These are phyloP conservation scores for Ichneumoninae sp. DNA, from an alignment of 2,888 invertebrate genomes.

Conservation along the genomic window DNA sequence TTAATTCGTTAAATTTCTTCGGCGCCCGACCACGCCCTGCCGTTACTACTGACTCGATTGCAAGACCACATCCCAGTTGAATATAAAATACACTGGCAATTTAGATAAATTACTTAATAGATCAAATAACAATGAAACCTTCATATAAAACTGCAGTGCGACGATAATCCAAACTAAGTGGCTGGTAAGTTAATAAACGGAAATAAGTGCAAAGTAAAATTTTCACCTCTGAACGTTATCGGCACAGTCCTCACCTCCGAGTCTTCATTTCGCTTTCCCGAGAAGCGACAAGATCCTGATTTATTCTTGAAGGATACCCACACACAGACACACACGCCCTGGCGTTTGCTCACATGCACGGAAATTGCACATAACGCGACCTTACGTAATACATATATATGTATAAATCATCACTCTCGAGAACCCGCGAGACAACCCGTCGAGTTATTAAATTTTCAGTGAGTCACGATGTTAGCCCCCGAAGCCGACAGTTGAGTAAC, in stretches of 20 bases:
- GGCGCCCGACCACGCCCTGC: constrained; percentile 45
- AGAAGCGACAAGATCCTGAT: constrained; percentile 74
- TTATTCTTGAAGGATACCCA: constrained; percentile 70
- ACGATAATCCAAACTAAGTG: background rate
- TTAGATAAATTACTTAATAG: background rate
- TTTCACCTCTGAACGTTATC: constrained; percentile 36
- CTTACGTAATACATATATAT: constrained; percentile 52
- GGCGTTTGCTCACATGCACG: constrained; percentile 5
- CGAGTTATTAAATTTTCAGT: constrained; percentile 67
- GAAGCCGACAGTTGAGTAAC: constrained; percentile 59
- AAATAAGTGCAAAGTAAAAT: background rate
- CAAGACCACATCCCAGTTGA: background rate
- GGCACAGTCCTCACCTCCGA: constrained; percentile 17
- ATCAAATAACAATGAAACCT: background rate
- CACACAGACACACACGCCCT: constrained; percentile 3
- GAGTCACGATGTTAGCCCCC: constrained; percentile 41
- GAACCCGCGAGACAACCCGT: constrained; percentile 47
- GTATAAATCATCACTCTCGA: constrained; percentile 64
- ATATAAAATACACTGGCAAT: background rate
- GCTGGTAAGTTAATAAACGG: background rate
- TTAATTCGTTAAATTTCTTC: background rate
- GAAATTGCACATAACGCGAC: constrained; percentile 27
- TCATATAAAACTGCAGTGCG: background rate
- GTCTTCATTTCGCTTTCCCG: constrained; percentile 13
- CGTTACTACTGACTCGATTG: constrained; percentile 10